phyloP scores from a whole-genome alignment of 2,797 vertebrate genomes.

The Florisuga fusca region DNA sequence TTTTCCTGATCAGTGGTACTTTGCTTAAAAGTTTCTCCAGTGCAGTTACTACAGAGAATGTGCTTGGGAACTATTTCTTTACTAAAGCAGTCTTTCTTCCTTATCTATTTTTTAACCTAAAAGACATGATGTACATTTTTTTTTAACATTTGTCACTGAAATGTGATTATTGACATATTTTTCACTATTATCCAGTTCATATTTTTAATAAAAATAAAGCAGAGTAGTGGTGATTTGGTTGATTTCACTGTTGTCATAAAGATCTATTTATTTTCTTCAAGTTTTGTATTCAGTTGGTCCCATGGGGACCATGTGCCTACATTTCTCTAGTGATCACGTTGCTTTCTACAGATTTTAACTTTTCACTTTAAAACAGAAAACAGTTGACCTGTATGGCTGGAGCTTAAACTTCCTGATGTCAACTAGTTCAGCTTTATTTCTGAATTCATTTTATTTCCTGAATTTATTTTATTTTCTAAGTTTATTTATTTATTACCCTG shows the following conservation, averaged over 20 bases:
- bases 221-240: not conserved
- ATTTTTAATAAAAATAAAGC: not conserved
- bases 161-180: not conserved
- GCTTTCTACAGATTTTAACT: not conserved
- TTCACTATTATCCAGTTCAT: not conserved
- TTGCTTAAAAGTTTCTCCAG: slow-evolving; percentile 46
- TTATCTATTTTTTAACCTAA: not conserved
- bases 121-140: not conserved
- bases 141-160: not conserved
- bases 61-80: not conserved
- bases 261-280: not conserved
- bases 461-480: no score
- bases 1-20: slow-evolving; percentile 28
- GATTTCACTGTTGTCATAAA: slow-evolving; percentile 9
- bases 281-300: not conserved
- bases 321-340: not conserved
- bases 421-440: not conserved
- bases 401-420: not conserved
- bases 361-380: slow-evolving; percentile 2
- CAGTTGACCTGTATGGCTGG: not conserved
- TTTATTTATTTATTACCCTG: not conserved
- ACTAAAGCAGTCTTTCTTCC: not conserved
- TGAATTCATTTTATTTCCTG: not conserved
- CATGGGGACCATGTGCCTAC: not conserved
- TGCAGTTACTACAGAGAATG: not conserved